These are phyloP conservation scores for Dicaeum eximium DNA, from an alignment of 2,113 vertebrate genomes.

Conservation along the genomic window DNA sequence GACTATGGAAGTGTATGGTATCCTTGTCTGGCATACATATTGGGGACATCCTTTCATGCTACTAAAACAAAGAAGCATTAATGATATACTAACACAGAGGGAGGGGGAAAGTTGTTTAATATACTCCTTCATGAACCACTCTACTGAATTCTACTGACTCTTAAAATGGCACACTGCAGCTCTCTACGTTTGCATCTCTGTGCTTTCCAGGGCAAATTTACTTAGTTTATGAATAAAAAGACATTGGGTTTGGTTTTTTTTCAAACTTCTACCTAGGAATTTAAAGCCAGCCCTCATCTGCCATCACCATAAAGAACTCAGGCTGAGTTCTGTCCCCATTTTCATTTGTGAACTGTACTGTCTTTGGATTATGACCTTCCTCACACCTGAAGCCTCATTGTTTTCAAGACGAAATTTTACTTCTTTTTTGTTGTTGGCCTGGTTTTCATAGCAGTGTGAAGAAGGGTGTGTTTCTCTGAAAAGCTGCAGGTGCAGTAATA, in stretches of 20 bases:
- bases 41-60: neutral
- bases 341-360: slow-evolving; percentile 20
- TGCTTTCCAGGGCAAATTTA: neutral
- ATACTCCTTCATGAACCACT: neutral
- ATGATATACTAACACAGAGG: neutral
- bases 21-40: neutral
- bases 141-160: neutral
- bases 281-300: slow-evolving; percentile 11
- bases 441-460: slow-evolving; percentile 38
- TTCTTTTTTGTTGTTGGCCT: slow-evolving; percentile 47
- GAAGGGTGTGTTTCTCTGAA: slow-evolving; percentile 36
- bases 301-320: slow-evolving; percentile 13
- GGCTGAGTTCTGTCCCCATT: slow-evolving; percentile 58
- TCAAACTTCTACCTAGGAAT: slow-evolving; percentile 15
- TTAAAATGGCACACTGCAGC: neutral
- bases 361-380: slow-evolving; percentile 50
- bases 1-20: neutral
- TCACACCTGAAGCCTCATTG: slow-evolving; percentile 42
- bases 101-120: neutral
- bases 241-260: neutral
- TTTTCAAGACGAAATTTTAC: slow-evolving; percentile 37
- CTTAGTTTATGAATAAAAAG: neutral
- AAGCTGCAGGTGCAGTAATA: slow-evolving; percentile 23
- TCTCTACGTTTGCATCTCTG: neutral
- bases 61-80: neutral